phyloP scores from a whole-genome alignment of 2,888 invertebrate genomes.

The Chymomyza fuscimana region DNA sequence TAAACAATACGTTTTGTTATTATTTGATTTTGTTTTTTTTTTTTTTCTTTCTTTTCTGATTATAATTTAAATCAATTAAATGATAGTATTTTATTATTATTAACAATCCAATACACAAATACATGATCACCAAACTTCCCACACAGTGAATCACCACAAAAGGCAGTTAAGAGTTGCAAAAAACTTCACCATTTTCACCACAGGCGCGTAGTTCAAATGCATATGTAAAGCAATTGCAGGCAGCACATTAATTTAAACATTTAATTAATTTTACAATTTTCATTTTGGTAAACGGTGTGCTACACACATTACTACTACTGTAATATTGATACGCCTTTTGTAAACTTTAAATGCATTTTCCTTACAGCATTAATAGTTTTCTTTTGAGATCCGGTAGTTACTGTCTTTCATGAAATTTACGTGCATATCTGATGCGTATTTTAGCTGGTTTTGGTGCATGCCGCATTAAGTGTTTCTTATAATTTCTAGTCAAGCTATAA shows the following conservation, averaged over 20 bases:
- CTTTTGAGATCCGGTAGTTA: neutral
- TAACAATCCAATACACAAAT: neutral
- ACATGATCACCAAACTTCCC: neutral
- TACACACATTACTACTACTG: no score
- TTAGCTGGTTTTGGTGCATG: conserved; percentile 31
- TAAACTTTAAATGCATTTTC: neutral
- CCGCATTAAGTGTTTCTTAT: neutral
- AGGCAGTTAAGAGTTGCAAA: neutral
- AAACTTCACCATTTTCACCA: neutral
- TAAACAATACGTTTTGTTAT: neutral
- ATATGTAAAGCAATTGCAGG: neutral
- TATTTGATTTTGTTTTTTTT: neutral
- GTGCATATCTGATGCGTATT: no score
- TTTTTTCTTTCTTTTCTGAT: neutral
- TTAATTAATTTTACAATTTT: neutral
- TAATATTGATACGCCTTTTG: no score
- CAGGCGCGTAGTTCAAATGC: neutral
- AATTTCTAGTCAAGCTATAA: neutral
- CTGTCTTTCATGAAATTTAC: no score
- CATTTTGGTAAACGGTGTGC: conserved; percentile 6
- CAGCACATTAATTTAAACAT: neutral
- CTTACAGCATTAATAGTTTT: neutral
- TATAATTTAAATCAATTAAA: neutral
- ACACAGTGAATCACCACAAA: neutral
- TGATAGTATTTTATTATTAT: neutral